Evolutionary conservation across 2,113 vertebrate species (phyloP).

Genomic region (Corythaeola cristata): DNA sequence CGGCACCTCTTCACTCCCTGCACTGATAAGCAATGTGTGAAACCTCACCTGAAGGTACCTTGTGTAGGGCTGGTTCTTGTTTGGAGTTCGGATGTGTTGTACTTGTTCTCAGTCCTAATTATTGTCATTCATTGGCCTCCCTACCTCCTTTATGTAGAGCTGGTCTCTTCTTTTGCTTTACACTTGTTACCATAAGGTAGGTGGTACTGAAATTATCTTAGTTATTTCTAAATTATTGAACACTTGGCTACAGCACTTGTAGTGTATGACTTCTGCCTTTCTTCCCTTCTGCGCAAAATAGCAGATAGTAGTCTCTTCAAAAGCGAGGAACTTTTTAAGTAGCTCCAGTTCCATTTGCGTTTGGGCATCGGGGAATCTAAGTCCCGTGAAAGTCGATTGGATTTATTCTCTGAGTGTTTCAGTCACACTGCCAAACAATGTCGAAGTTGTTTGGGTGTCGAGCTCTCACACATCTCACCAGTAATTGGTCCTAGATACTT

Average conservation of each 20-base stretch:
- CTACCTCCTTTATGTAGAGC: not conserved
- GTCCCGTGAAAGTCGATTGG: not conserved
- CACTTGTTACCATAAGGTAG: not conserved
- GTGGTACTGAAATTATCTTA: not conserved
- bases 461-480: not conserved
- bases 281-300: not conserved
- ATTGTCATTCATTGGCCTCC: not conserved
- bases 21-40: not conserved
- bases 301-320: not conserved
- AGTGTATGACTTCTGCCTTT: not conserved
- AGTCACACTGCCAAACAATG: not conserved
- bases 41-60: not conserved
- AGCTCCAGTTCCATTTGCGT: not conserved
- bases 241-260: not conserved
- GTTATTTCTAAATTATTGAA: not conserved
- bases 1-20: not conserved
- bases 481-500: not conserved
- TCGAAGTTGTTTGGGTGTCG: not conserved
- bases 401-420: not conserved
- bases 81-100: not conserved
- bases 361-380: not conserved
- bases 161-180: not conserved
- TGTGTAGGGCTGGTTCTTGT: not conserved
- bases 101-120: not conserved
- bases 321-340: not conserved